Percentiles rank a stretch among this genome's conserved stretches.
These are phyloP conservation scores for Troglohyphantes excavatus DNA, from an alignment of 2,888 invertebrate genomes.

Conservation along the genomic window DNA sequence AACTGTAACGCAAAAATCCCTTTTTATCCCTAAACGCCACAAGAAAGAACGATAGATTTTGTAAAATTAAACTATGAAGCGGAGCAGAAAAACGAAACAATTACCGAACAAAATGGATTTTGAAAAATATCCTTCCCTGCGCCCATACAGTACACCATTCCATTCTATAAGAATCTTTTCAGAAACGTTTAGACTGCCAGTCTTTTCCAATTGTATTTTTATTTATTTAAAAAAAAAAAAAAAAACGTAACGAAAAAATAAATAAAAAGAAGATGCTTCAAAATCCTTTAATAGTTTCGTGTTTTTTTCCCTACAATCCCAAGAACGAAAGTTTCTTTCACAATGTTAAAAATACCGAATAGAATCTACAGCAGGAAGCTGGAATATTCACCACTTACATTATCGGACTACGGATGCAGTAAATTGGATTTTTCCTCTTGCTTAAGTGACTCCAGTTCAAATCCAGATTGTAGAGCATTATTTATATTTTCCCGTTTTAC, in stretches of 20 bases:
- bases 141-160: constrained; percentile 3
- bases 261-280: constrained; percentile 21
- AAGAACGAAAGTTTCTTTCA: constrained; percentile 45
- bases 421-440: constrained; percentile 73
- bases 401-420: constrained; percentile 70
- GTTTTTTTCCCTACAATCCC: constrained; percentile 16
- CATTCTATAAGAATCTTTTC: constrained; percentile 46
- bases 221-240: constrained; percentile 2
- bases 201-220: constrained; percentile 12
- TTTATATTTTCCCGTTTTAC: constrained; percentile 61
- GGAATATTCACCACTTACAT: constrained; percentile 65
- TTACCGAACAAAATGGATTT: constrained; percentile 55
- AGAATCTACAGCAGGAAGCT: constrained; percentile 51
- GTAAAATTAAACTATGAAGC: constrained; percentile 7
- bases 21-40: neutral
- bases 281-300: constrained; percentile 74
- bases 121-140: constrained; percentile 31
- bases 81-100: constrained; percentile 46
- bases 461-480: constrained; percentile 62
- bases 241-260: neutral
- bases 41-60: neutral
- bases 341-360: constrained; percentile 48
- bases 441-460: constrained; percentile 72
- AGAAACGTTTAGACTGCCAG: constrained; percentile 34
- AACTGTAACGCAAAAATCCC: neutral